Conservation (phyloP, 2,113 vertebrate genomes). For the Clupea harengus region DNA sequence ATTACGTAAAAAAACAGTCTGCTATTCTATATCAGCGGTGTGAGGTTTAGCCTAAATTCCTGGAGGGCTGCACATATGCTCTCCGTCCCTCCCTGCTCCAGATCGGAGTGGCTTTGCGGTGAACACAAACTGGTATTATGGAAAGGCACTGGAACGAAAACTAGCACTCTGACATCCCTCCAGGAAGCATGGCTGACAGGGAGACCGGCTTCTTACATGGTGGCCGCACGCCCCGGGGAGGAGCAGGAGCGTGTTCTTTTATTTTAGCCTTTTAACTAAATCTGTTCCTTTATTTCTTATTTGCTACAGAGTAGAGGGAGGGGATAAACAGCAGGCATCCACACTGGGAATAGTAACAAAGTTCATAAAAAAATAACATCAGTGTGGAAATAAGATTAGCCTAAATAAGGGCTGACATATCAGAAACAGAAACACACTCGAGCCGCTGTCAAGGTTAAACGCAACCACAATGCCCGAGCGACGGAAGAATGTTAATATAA, state of each 20-base stretch:
- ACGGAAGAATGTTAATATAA: not conserved
- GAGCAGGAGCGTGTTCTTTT: not conserved
- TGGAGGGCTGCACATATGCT: not conserved
- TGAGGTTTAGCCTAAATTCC: not conserved
- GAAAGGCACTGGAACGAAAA: conserved; percentile 2
- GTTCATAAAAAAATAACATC: not conserved
- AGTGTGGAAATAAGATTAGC: not conserved
- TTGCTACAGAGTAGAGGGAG: not conserved
- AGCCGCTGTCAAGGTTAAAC: conserved; percentile 9
- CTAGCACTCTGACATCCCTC: conserved; percentile 4
- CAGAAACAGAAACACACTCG: not conserved
- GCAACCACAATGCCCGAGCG: not conserved
- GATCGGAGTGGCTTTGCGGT: conserved; percentile 3
- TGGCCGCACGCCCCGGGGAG: not conserved
- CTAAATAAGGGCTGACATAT: conserved; percentile 10
- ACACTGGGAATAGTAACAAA: not conserved
- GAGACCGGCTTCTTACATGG: not conserved
- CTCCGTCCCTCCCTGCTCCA: not conserved
- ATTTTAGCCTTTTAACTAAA: not conserved
- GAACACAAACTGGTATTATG: not conserved
- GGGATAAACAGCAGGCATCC: not conserved
- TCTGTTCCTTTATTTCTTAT: not conserved
- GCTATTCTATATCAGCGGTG: not conserved
- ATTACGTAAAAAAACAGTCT: not conserved
- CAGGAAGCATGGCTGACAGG: not conserved